Evolutionary conservation across 2,888 invertebrate species (phyloP), one percentile per base, ranked within the genome.

Genomic region (Drosophila multiciliata): DNA sequence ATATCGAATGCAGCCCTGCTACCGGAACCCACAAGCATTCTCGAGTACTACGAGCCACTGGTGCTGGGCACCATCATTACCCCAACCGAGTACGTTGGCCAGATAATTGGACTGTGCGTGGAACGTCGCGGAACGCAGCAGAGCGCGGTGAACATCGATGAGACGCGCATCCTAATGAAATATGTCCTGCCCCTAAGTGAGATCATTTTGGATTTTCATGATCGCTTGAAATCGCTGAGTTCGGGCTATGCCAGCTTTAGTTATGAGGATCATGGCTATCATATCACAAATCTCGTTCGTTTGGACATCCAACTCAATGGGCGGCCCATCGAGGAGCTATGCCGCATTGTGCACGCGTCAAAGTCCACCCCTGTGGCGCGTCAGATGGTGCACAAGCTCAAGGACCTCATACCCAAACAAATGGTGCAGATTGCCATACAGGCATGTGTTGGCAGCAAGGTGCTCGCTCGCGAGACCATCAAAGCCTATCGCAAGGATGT

Each of bases 201-300:
- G 94, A 96, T 99, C 33, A 96, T 99, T 17, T 93, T 98, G 11
- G 99, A 99, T 93, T 99, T 99, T 92, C 98, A 98, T 91, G 99
- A 99, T 91, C 94, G 95, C 5, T 93, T 99, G 3, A 99, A 99
- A 93, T 96, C 97, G 17, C 87, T 97, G 23, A 96, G 97, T 4
- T 98, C 98, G 0, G 99, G 99, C 36, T 99, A 98, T 93, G 99
- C 98, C 1, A 97, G 97, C 91, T 98, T 98, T 91, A 98, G 98
- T 93, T 98, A 98, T 91, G 98, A 98, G 92, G 97, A 98, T 91
- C 93, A 95, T 87, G 99, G 97, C 2, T 99, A 96, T 92, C 95
- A 96, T 90, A 91, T 92, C 74, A 96, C 98, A 73, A 94, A 96
- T 69, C 94, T 99, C 85, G 96, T 96, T 0, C 97, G 97, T 93